Evolutionary conservation across 2,113 vertebrate genomes (phyloP), one percentile per base, ranked within the genome.

Genomic region (Sclerurus mexicanus): DNA sequence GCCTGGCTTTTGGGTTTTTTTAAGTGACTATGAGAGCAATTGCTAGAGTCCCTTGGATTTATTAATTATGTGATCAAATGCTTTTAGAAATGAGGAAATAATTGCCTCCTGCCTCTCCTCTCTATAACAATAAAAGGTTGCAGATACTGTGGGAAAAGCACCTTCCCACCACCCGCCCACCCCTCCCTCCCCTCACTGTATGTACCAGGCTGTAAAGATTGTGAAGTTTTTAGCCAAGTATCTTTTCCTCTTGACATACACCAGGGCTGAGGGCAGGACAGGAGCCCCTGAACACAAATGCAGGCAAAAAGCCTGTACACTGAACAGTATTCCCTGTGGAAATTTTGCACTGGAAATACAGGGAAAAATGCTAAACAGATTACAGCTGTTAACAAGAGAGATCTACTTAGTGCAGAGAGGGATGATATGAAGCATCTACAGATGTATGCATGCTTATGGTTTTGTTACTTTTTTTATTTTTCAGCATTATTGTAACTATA

Each of bases 301-400:
- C 4, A 50, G 33, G 16, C 14, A 55, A 55, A 66, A 93, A 50
- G 3, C 14, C 24, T n/a, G 12, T 33, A 28, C 0, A 0, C 9
- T 28, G 17, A 52, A 25, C 11, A 40, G 12, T 7, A 5, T 11
- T 69, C 39, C 27, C 14, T 87, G 19, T 31, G 53, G 50, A 49
- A 91, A 37, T 3, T 35, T 33, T 33, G 9, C 20, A 44, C 9
- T 17, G 7, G 27, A 56, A 88, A 66, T 56, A 75, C 0, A 5
- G 14, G 39, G 23, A 1, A 37, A 85, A 77, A 44, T 12, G 3
- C 25, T 19, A 80, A 31, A 22, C 18, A 23, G 10, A 6, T 50
- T 49, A 2, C 31, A 69, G 39, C 17, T 19, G 7, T 52, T 68
- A 49, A 60, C 6, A 22, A 24, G 21, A 80, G 30, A 79, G 1